Percentiles rank a stretch among this genome's conserved stretches.
Conservation (phyloP, 1,140 invertebrate genomes). For the Bactericera cockerelli region DNA sequence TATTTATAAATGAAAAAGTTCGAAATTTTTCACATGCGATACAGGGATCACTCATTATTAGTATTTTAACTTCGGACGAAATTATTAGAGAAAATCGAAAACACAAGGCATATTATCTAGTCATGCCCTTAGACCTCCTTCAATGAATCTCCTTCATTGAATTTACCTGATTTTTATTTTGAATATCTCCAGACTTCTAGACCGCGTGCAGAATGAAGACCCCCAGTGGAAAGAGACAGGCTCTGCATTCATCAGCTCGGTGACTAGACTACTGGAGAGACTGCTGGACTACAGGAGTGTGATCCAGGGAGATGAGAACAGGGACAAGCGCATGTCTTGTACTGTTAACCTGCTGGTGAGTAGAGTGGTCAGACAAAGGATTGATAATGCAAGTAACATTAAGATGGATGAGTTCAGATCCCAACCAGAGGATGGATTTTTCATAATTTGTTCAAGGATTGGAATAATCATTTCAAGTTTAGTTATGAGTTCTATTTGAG, state of each 20-base stretch:
- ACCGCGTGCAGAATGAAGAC: slow-evolving; percentile 68
- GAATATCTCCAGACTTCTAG: slow-evolving; percentile 59
- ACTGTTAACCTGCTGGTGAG: slow-evolving; percentile 84
- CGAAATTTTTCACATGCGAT: no score
- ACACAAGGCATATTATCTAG: no score
- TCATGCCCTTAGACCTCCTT: no score
- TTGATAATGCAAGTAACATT: not conserved
- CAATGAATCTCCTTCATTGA: no score
- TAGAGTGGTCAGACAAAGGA: no score
- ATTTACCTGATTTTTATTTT: no score
- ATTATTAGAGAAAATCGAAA: no score
- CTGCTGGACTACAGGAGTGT: slow-evolving; percentile 84
- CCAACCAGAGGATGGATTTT: not conserved
- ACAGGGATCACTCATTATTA: no score
- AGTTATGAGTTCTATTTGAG: no score
- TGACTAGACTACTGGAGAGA: slow-evolving; percentile 72
- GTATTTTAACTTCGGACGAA: no score
- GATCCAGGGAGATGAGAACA: slow-evolving; percentile 79
- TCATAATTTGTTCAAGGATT: not conserved
- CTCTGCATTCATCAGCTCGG: slow-evolving; percentile 76
- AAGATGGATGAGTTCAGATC: not conserved
- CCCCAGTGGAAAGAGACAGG: slow-evolving; percentile 80
- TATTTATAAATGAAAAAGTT: no score
- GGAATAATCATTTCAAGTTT: not conserved
- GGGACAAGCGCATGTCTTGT: slow-evolving; percentile 90